Base-by-base conservation (phyloP, 2,888 invertebrate genomes). In the Aphodius sticticus region DNA sequence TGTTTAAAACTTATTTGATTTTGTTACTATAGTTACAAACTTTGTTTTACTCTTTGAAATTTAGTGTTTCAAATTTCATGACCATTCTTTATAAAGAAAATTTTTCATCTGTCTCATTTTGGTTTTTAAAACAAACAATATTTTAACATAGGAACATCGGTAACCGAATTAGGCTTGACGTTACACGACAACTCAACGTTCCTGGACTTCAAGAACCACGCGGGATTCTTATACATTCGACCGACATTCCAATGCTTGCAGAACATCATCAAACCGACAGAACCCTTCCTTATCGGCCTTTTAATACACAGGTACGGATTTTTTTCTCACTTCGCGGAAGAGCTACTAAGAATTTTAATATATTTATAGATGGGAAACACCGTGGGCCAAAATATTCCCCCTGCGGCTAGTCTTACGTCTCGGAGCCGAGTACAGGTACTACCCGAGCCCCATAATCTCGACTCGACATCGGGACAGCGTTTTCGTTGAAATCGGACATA, bases 401-500 rank as follows among this genome's bases (percentile, higher is more conserved):
- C 86, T 94, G 69, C 91, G 96, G 12, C 89, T 97, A 53, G 91
- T 96, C 86, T 89, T 97, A 77, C 91, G 96, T 80, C 90, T 97
- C 53, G 96, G 96, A 2, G 96, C 96, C 3, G 95, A 96, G 87
- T 96, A 94, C 89, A 92, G 96, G 81, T 96, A 96, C 86, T 97
- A 97, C 89, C 96, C 96, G 0, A 95, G 95, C 86, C 95, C 96
- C 0, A 90, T 96, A 82, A 93, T 96, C 76, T 95, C 96, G 16
- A 93, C 95, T 16, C 91, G 96, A 35, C 92, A 93, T 86, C 90
- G 96, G 14, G 94, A 95, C 83, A 94, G 96, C 0, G 94, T 96
- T 6, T 97, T 94, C 87, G 94, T 93, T 38, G 96, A 96, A 90
- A 95, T 96, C 80, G 96, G 96, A 0, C 96, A 96, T 87, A 96